A percentile compares a stretch with the other conserved stretches of the same genome.
phyloP scores from a whole-genome alignment of 2,113 vertebrate species.

The Dendrocopos noguchii region DNA sequence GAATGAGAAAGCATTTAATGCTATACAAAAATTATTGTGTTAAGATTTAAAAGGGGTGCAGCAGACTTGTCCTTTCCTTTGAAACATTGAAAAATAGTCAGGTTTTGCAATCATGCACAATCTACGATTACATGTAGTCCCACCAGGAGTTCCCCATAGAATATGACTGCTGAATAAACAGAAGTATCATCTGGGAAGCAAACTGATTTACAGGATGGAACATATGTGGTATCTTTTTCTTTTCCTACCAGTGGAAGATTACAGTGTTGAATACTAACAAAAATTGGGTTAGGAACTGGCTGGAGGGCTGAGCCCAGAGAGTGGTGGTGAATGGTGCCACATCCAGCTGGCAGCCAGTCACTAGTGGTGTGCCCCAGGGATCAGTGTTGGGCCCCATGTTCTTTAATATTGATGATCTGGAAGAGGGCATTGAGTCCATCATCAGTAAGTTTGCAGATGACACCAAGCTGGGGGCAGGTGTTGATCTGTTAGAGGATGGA shows the following conservation, averaged over 20 bases:
- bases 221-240: not conserved
- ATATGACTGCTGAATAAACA: not conserved
- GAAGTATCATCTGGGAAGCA: not conserved
- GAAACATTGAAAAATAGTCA: not conserved
- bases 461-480: too few species aligned
- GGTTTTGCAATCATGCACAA: not conserved
- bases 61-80: not conserved
- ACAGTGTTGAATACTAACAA: not conserved
- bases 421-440: too few species aligned
- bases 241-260: not conserved
- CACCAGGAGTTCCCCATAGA: not conserved
- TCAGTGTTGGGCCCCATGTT: too few species aligned
- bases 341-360: too few species aligned
- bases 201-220: not conserved
- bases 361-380: too few species aligned
- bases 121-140: not conserved
- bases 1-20: not conserved
- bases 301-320: too few species aligned
- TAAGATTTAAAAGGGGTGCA: not conserved
- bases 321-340: too few species aligned
- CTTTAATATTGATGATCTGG: too few species aligned
- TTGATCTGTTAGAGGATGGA: too few species aligned
- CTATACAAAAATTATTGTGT: not conserved
- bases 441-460: too few species aligned
- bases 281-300: too few species aligned